Base-by-base conservation (phyloP, 2,888 invertebrate genomes). In the Drosophila colorata region DNA sequence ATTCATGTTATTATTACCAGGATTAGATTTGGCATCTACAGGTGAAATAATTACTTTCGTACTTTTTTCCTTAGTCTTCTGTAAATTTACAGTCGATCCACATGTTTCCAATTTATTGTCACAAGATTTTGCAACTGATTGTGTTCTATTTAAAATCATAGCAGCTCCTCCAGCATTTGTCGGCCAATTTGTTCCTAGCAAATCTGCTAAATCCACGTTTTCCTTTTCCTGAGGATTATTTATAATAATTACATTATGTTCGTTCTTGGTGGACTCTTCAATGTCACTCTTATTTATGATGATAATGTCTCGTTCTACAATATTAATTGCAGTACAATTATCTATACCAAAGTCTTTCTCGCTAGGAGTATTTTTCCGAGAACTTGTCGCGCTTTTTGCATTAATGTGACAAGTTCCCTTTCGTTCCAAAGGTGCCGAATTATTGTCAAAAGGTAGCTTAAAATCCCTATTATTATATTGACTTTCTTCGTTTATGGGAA, bases 161-260 rank as follows among this genome's bases (percentile, higher is more conserved):
- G 90, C 92, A 23, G 90, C 87, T 31, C 88, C 90, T 14, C 92
- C 92, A 6, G 91, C 92, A 46, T 76, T 86, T 18, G 69, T 78
- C 33, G 92, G 92, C 92, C 92, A 92, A 75, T 90, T 89, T 6
- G 74, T 63, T 9, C 91, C 92, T 20, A 92, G 76, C 40, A 92
- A 64, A 40, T 92, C 91, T 2, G 79, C 84, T 60, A 92, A 84
- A 53, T 92, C 91, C 2, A 92, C 84, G 44, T 90, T 89, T 56
- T 90, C 81, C 31, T 86, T 75, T 14, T 75, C 70, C 4, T 57
- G 47, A 1, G 63, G 83, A 51, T 88, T 91, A 59, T 90, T 89
- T 5, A 92, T 75, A 37, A 91, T 88, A 55, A 90, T 90, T 23
- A 91, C 83, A 52, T 85, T 80, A 18, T 82, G 76, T 41, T 91